Percentiles rank a stretch among this genome's conserved stretches.
phyloP scores from a whole-genome alignment of 2,113 vertebrate species.

The Mastomys coucha region DNA sequence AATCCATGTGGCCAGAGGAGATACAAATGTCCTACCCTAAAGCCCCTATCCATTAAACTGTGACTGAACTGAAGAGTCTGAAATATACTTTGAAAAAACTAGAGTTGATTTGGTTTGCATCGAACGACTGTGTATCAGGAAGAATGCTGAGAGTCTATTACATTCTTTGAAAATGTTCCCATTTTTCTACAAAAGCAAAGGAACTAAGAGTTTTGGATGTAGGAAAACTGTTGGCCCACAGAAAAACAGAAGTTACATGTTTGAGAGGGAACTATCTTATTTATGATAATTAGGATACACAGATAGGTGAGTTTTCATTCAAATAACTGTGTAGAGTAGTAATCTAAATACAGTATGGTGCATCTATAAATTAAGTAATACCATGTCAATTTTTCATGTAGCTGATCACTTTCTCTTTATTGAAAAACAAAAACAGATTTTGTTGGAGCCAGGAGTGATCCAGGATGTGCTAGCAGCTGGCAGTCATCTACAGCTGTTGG shows the following conservation, averaged over 20 bases:
- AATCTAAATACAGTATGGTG: conserved; percentile 7
- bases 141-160: conserved; percentile 15
- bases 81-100: conserved; percentile 33
- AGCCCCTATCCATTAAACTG: background rate
- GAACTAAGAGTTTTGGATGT: background rate
- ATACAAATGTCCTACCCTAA: background rate
- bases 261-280: background rate
- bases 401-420: conserved; percentile 75
- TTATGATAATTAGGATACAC: background rate
- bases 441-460: conserved; percentile 95
- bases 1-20: background rate
- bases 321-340: background rate
- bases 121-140: background rate
- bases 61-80: background rate
- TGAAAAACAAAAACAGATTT: conserved; percentile 88
- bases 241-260: background rate
- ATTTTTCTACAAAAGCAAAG: conserved; percentile 27
- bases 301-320: background rate
- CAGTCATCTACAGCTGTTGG: conserved; percentile 97
- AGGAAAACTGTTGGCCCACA: background rate
- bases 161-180: conserved; percentile 42
- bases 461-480: conserved; percentile 98
- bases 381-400: conserved; percentile 35
- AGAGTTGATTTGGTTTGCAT: background rate
- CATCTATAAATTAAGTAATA: background rate